Base-by-base conservation (phyloP, 2,888 invertebrate species). In the Sialis lutaria region DNA sequence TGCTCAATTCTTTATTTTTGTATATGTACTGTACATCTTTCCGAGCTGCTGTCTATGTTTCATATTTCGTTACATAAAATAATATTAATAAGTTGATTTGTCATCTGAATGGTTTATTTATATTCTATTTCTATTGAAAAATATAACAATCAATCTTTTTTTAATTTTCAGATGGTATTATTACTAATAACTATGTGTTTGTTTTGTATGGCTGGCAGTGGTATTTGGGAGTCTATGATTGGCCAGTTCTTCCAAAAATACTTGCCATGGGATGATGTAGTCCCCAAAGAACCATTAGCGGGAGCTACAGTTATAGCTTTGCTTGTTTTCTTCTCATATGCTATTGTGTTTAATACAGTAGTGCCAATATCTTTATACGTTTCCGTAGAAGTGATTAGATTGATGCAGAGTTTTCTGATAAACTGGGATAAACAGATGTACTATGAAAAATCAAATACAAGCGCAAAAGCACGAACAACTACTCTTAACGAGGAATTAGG, bases 401-500 rank as follows among this genome's bases (percentile, higher is more conserved):
- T 98, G 66, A 87, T 86, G 60, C 96, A 98, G 70, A 97, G 96
- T 69, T 88, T 95, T 70, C 82, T 92, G 63, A 98, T 98, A 61
- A 97, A 98, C 71, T 97, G 95, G 92, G 98, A 98, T 69, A 84
- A 88, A 61, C 84, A 95, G 69, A 98, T 98, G 97, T 93, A 85
- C 69, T 83, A 93, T 65, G 86, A 83, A 55, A 82, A 83, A 64
- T 82, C 82, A 55, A 84, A 88, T 57, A 91, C 90, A 39, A 82
- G 88, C 55, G 96, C 96, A 53, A 90, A 89, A 69, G 92, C 96
- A 48, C 75, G 97, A 55, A 98, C 97, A 44, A 97, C 98, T 32
- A 97, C 97, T 33, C 75, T 98, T 48, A 98, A 98, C 65, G 98
- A 98, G 68, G 98, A 97, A 70, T 75, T 97, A 54, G 95, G 75